These are phyloP conservation scores for Stomatorhinus ivindoensis DNA, from an alignment of 2,113 vertebrate species.

Conservation along the genomic window DNA sequence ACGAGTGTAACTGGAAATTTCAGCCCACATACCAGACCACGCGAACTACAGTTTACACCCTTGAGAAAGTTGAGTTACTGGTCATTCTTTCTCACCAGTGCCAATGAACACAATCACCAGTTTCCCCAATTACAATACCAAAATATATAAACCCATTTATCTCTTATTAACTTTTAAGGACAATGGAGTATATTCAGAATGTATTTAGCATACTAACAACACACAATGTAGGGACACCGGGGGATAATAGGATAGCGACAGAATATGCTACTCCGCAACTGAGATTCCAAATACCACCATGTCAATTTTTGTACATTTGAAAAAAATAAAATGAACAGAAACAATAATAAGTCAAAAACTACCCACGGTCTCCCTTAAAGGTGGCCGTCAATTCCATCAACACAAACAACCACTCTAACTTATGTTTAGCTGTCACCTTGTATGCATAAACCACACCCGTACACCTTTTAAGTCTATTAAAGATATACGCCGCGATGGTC, in stretches of 20 bases:
- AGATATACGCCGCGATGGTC: neutral
- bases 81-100: neutral
- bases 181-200: neutral
- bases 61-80: neutral
- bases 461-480: neutral
- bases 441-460: neutral
- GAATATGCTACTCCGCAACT: too few species aligned
- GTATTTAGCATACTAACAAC: neutral
- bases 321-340: neutral
- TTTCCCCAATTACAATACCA: neutral
- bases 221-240: neutral
- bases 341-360: neutral
- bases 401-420: neutral
- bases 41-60: neutral
- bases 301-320: neutral
- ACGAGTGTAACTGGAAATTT: conserved; percentile 17
- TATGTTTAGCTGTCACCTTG: neutral
- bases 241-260: too few species aligned
- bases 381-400: neutral
- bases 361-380: neutral
- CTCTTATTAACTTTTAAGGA: neutral
- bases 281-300: too few species aligned
- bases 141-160: neutral
- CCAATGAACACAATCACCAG: neutral
- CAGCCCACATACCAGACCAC: neutral